Evolutionary conservation across 2,888 invertebrate species (phyloP), one percentile per base, ranked within the genome.

Genomic region (Cephonodes hylas): DNA sequence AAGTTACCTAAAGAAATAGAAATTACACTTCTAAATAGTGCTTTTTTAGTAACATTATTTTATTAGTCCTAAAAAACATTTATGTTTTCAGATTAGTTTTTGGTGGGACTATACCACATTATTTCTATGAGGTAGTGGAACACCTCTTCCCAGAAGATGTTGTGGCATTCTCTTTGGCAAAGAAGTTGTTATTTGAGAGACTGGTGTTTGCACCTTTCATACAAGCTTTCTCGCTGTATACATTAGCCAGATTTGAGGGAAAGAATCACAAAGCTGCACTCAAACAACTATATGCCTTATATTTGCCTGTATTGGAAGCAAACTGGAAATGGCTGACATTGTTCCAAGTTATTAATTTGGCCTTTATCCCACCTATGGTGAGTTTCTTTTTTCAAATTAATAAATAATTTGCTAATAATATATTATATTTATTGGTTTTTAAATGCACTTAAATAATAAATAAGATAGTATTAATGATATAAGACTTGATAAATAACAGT

Each of bases 261-360:
- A 96, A 96, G 77, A 93, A 94, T 42, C 96, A 96, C 71, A 84
- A 89, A 3, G 91, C 93, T 4, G 95, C 97, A 0, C 59, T 94
- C 5, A 93, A 93, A 69, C 95, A 96, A 71, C 80, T 96, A 59
- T 83, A 93, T 66, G 93, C 93, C 48, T 80, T 96, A 2, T 96
- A 96, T 77, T 92, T 93, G 85, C 93, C 94, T 0, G 88, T 96
- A 20, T 83, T 97, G 31, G 89, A 93, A 66, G 94, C 96, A 1
- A 97, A 96, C 83, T 96, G 96, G 95, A 95, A 95, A 79, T 96
- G 95, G 89, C 84, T 97, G 45, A 96, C 96, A 0, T 66, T 96
- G 7, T 93, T 96, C 74, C 96, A 96, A 72, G 93, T 95, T 64
- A 86, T 97, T 20, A 97, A 97, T 79, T 88, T 96, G 68, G 94